Base-by-base conservation (phyloP, 1,140 invertebrate genomes). In the Trichonephila clavata region DNA sequence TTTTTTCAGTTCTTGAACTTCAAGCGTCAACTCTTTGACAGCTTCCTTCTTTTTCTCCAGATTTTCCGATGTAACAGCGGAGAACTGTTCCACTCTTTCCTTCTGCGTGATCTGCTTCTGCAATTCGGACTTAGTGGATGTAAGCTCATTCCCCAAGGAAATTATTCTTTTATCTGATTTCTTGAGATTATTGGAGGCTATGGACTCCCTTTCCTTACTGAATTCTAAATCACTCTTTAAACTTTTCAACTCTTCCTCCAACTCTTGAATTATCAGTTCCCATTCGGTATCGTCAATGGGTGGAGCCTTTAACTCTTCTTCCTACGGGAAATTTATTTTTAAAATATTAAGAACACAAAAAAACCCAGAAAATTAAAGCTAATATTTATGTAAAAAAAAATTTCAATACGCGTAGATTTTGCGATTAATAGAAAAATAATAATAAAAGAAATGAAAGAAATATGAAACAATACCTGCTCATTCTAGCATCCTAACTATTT, bases 221-320 rank as follows among this genome's bases (percentile, higher is more conserved):
- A 84, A 92, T 6, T n/a, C 6, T 5, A 92, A 20, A 1, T 93
- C 92, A 20, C 32, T 86, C 7, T n/a, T 60, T 6, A 92, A 0
- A 5, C 6, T 24, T 24, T 92, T 60, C 16, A 92, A 7, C 18
- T 83, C 80, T 8, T 83, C 80, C 6, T 84, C 80, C 80, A 92
- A 21, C 5, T 63, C 5, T 1, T n/a, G 32, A 13, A 92, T 84
- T 43, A 84, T 92, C 32, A 57, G 20, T 21, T 92, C 90, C 8
- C 63, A 59, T 8, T 83, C 59, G 2, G 61, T 88, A 24, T 89
- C 39, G 2, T 71, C 84, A 18, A 5, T 39, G 4, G 6, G 14
- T 21, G 8, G 24, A 20, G 59, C 27, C 60, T 32, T 16, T 24
- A 27, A 5, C 0, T 16, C 14, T 27, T 87, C 86, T 8, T 83